Conservation (phyloP, 2,113 vertebrate species). For the Ia io region DNA sequence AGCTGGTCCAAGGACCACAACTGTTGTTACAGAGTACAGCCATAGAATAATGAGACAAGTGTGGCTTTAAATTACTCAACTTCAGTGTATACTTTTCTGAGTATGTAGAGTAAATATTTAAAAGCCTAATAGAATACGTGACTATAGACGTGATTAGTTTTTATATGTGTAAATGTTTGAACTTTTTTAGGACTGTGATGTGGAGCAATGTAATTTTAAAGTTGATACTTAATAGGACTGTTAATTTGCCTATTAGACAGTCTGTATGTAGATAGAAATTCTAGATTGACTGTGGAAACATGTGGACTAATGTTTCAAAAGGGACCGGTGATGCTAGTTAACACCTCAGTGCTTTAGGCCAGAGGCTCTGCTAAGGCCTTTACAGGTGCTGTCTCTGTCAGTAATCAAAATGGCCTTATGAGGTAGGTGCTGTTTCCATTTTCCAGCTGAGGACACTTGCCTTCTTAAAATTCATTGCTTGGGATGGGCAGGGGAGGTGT, state of each 20-base stretch:
- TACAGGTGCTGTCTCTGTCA: background rate
- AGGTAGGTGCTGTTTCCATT: background rate
- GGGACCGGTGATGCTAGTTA: background rate
- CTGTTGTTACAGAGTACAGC: background rate
- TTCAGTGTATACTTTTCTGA: background rate
- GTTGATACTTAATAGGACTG: background rate
- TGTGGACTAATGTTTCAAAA: background rate
- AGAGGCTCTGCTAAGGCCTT: background rate
- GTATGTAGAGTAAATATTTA: background rate
- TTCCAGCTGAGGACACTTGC: background rate
- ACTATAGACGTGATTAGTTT: background rate
- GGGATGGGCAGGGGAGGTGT: background rate
- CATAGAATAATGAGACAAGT: background rate
- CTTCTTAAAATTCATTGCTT: background rate
- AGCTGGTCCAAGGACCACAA: background rate
- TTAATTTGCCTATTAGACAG: conserved; percentile 2
- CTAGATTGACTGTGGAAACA: background rate
- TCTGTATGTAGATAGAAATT: background rate
- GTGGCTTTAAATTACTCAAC: background rate
- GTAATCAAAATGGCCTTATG: background rate
- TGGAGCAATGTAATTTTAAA: background rate
- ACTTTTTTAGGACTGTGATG: background rate
- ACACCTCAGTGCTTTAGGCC: background rate
- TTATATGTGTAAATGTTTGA: background rate
- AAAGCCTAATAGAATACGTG: background rate